Conservation (phyloP, 1,140 invertebrate genomes). For the Steinernema feltiae region DNA sequence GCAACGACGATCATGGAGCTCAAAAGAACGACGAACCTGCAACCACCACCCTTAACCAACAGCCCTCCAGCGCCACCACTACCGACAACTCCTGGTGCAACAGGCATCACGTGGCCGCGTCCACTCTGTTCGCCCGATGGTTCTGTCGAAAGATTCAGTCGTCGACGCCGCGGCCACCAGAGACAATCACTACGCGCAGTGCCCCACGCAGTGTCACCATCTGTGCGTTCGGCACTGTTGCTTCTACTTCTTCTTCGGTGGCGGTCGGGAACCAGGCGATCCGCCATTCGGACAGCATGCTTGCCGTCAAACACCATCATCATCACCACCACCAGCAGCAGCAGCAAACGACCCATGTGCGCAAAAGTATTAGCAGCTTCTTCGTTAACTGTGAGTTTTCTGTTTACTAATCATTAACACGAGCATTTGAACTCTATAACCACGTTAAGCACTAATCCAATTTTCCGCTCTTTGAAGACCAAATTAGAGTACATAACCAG, state of each 20-base stretch:
- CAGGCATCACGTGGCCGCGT: neutral
- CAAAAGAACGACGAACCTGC: neutral
- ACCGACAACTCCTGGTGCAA: neutral
- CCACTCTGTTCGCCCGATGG: neutral
- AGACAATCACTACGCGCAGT: neutral
- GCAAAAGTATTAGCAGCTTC: neutral
- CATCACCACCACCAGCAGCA: too few species aligned
- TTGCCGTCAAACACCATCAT: neutral
- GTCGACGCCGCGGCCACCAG: neutral
- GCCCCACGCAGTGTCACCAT: slow-evolving; percentile 10
- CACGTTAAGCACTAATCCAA: too few species aligned
- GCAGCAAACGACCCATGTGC: neutral
- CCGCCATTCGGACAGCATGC: neutral
- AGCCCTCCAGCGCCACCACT: neutral
- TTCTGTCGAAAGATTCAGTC: slow-evolving; percentile 9
- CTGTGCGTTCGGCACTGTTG: slow-evolving; percentile 5
- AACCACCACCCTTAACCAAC: neutral
- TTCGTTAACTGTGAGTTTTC: slow-evolving; percentile 8
- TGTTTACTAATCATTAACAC: neutral
- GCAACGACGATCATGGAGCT: neutral
- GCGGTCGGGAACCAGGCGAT: neutral
- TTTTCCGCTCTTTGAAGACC: too few species aligned
- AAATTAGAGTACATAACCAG: too few species aligned
- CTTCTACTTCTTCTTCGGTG: neutral
- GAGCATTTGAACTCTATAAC: neutral